Conservation (phyloP, 2,797 vertebrate genomes). For the Malacoctenus gilli region DNA sequence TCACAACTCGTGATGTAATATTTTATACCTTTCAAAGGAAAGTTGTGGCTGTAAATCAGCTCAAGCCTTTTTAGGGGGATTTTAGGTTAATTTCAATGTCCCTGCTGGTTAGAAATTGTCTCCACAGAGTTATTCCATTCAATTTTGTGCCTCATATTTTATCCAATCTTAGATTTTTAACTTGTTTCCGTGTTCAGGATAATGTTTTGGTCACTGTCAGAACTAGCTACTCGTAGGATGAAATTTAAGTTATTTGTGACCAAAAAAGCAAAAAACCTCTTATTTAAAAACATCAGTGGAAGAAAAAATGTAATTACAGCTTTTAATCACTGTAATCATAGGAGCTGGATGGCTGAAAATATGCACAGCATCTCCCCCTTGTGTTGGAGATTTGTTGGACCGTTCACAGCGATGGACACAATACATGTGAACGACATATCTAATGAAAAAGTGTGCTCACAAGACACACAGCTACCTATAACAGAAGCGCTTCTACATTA, state of each 20-base stretch:
- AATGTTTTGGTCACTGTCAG: too few species aligned
- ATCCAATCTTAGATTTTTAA: too few species aligned
- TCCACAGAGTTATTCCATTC: background rate
- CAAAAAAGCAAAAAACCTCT: too few species aligned
- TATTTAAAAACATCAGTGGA: too few species aligned
- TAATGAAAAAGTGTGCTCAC: background rate
- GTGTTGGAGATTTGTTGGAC: constrained; percentile 35
- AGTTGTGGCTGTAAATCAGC: constrained; percentile 8
- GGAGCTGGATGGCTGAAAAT: constrained; percentile 25
- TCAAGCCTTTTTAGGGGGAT: constrained; percentile 2
- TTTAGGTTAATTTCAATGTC: too few species aligned
- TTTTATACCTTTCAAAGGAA: background rate
- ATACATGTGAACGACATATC: background rate
- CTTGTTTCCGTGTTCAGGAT: too few species aligned
- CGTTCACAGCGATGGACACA: background rate
- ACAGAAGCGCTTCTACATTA: too few species aligned
- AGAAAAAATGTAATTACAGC: too few species aligned
- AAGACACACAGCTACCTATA: too few species aligned
- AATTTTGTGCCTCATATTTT: background rate
- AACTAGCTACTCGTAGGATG: too few species aligned
- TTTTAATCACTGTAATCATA: background rate
- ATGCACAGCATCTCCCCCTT: constrained; percentile 54
- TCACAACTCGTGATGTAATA: background rate
- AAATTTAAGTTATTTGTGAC: too few species aligned
- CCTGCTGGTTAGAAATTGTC: too few species aligned